A percentile compares a stretch with the other conserved stretches of the same genome.
Conservation (phyloP, 2,797 vertebrate species). For the Holocentrus rufus region DNA sequence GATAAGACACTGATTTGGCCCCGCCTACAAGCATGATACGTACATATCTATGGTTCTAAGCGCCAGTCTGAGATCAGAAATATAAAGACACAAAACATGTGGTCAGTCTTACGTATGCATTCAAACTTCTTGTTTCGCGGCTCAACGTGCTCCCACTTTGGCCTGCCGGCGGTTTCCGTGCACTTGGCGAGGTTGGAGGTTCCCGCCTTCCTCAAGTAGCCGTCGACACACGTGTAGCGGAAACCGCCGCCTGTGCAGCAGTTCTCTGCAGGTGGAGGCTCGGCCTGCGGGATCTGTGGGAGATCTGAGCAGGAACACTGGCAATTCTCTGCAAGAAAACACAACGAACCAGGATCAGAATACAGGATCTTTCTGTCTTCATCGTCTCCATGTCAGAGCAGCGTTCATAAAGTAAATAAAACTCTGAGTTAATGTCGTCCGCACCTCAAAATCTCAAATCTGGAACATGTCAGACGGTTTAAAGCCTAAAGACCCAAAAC, state of each 20-base stretch:
- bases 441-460: no score
- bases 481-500: no score
- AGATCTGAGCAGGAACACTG: slow-evolving; percentile 45
- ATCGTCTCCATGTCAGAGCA: no score
- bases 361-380: no score
- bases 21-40: no score
- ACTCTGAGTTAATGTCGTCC: no score
- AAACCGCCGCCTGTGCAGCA: accelerated
- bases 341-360: no score
- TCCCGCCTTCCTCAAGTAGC: slow-evolving; percentile 69
- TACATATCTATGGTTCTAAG: no score
- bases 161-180: accelerated
- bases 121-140: accelerated
- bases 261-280: accelerated
- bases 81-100: background rate
- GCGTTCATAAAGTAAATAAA: no score
- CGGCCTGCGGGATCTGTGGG: accelerated
- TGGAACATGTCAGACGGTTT: no score
- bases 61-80: no score
- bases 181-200: slow-evolving; percentile 72
- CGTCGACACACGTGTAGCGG: slow-evolving; percentile 61
- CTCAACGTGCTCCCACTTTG: accelerated
- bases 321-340: slow-evolving; percentile 17
- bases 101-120: slow-evolving; percentile 76
- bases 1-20: no score